These are phyloP conservation scores for Pelobates cultripes DNA, from an alignment of 2,797 vertebrate species.

Conservation along the genomic window DNA sequence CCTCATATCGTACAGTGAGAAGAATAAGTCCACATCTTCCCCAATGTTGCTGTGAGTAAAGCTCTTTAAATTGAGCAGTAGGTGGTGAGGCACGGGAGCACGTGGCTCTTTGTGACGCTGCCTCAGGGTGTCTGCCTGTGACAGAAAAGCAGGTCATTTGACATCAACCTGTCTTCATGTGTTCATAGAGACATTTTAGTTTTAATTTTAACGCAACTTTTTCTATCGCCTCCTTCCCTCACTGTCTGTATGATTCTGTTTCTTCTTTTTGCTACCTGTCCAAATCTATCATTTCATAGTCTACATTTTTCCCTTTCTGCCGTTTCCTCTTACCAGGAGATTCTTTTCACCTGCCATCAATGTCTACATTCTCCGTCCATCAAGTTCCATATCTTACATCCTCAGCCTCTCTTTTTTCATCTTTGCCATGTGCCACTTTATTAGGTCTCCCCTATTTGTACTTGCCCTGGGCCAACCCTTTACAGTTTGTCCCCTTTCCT, in stretches of 20 bases:
- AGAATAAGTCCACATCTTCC: constrained; percentile 95
- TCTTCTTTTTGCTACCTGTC: neutral
- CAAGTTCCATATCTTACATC: neutral
- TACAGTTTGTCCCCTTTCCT: neutral
- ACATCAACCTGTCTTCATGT: neutral
- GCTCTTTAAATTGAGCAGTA: constrained; percentile 97
- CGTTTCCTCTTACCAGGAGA: neutral
- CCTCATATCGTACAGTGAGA: constrained; percentile 91
- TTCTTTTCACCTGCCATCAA: neutral
- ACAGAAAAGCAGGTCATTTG: constrained; percentile 30
- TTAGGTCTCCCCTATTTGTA: no score
- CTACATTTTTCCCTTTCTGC: neutral
- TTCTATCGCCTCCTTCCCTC: neutral
- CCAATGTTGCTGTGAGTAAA: constrained; percentile 98
- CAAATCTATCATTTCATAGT: neutral
- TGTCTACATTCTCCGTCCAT: neutral
- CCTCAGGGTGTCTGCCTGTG: constrained; percentile 85
- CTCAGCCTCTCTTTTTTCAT: neutral
- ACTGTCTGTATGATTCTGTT: neutral
- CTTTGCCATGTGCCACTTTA: neutral
- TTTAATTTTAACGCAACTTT: neutral
- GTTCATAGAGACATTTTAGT: neutral
- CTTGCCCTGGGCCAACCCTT: neutral
- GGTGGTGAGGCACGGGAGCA: constrained; percentile 93
- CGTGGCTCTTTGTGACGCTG: constrained; percentile 91